Evolutionary conservation across 2,113 vertebrate genomes (phyloP).

Genomic region (Mus pahari): DNA sequence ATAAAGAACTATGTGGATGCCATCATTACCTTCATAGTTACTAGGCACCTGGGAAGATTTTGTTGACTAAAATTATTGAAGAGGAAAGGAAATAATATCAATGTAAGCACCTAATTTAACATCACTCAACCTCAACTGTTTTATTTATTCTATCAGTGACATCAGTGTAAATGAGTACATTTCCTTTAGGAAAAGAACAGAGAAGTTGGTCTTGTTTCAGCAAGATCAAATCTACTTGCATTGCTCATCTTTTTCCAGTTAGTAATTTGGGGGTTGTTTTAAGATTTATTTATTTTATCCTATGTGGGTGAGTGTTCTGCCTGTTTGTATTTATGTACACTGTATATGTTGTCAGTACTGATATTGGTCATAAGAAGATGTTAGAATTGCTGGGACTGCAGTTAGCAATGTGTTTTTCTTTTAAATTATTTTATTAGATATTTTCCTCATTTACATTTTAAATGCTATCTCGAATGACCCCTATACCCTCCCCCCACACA

Average conservation of each 20-base stretch:
- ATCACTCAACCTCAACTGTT: not conserved
- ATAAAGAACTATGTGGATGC: not conserved
- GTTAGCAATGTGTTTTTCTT: not conserved
- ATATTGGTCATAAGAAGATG: not conserved
- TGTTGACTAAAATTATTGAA: not conserved
- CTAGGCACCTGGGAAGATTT: not conserved
- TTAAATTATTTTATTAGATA: too few relatives aligned
- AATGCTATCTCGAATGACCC: too few relatives aligned
- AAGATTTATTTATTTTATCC: not conserved
- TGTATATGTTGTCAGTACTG: not conserved
- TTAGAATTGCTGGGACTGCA: too few relatives aligned
- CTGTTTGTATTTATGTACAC: not conserved
- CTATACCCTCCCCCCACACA: too few relatives aligned
- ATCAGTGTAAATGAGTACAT: not conserved
- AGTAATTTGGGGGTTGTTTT: not conserved
- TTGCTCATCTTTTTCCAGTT: not conserved
- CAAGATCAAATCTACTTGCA: not conserved
- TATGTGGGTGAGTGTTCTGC: not conserved
- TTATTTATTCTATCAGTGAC: not conserved
- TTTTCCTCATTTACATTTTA: too few relatives aligned
- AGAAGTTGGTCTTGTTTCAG: not conserved
- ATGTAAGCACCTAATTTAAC: not conserved
- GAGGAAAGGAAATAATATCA: not conserved
- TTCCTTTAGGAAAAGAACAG: not conserved
- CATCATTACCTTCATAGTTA: not conserved